Conservation (phyloP, 1,140 invertebrate genomes). For the Colletes latitarsis region DNA sequence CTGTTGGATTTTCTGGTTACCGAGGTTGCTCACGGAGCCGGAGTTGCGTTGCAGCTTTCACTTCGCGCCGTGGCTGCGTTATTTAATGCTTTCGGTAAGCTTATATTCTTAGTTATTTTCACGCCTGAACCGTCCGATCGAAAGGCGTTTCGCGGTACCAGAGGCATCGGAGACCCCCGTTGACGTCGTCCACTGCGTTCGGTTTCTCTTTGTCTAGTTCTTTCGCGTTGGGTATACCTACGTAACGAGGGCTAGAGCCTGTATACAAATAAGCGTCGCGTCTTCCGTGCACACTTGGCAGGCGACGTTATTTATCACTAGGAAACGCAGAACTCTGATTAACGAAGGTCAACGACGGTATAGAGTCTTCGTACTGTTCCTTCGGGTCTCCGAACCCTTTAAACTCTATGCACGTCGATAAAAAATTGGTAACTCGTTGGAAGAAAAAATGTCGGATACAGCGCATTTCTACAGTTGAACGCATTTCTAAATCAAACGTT, state of each 20-base stretch:
- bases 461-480: no score
- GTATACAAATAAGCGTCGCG: slow-evolving; percentile 70
- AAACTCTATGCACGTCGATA: slow-evolving; percentile 11
- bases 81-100: no score
- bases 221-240: slow-evolving; percentile 43
- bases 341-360: slow-evolving; percentile 69
- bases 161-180: neutral
- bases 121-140: neutral
- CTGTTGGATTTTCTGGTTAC: no score
- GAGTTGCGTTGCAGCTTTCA: no score
- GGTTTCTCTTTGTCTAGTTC: slow-evolving; percentile 3
- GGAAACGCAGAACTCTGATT: slow-evolving; percentile 70
- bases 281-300: slow-evolving; percentile 65
- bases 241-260: slow-evolving; percentile 58
- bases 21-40: no score
- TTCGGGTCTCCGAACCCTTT: slow-evolving; percentile 31
- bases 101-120: neutral
- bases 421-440: neutral
- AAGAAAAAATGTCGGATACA: no score
- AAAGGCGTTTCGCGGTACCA: neutral
- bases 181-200: neutral
- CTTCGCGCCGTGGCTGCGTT: no score
- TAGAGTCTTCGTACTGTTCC: slow-evolving; percentile 46
- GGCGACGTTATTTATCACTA: slow-evolving; percentile 73
- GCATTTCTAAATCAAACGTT: neutral